phyloP scores from a whole-genome alignment of 2,113 vertebrate species.

The Rhinolophus sinicus region DNA sequence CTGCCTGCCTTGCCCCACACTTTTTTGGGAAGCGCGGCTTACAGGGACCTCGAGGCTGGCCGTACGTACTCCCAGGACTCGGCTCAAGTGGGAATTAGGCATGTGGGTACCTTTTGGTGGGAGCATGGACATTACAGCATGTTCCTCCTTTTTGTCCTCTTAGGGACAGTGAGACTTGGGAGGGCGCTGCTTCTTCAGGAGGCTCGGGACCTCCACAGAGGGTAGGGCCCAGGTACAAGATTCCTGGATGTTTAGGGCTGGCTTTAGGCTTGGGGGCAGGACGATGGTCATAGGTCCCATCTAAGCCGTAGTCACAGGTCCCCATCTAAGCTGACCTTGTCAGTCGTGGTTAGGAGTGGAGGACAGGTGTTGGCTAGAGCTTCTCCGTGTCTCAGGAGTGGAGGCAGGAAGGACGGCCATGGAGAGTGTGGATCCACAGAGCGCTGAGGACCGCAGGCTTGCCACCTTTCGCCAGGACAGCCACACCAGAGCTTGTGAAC shows the following conservation, averaged over 20 bases:
- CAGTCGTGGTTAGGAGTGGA: not conserved
- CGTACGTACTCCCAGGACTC: not conserved
- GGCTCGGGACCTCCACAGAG: too few relatives aligned
- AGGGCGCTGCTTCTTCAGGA: not conserved
- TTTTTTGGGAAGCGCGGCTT: not conserved
- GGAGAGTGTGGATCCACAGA: not conserved
- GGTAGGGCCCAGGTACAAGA: not conserved
- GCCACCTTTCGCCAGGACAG: too few relatives aligned
- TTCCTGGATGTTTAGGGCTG: not conserved
- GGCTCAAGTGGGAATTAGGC: not conserved
- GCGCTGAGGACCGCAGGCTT: too few relatives aligned
- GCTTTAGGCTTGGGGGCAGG: not conserved
- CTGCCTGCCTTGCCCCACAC: accelerated
- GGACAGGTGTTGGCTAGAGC: not conserved
- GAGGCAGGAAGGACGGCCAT: not conserved
- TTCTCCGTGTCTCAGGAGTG: not conserved
- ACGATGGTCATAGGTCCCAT: not conserved
- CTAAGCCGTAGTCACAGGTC: not conserved
- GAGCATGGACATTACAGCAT: not conserved
- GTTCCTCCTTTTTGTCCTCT: not conserved
- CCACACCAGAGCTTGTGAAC: not conserved
- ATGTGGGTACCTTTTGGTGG: not conserved
- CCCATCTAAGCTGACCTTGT: not conserved
- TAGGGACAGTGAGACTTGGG: not conserved
- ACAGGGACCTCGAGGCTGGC: not conserved